Base-by-base conservation (phyloP, 2,797 vertebrate species). In the Eupleurogrammus muticus region DNA sequence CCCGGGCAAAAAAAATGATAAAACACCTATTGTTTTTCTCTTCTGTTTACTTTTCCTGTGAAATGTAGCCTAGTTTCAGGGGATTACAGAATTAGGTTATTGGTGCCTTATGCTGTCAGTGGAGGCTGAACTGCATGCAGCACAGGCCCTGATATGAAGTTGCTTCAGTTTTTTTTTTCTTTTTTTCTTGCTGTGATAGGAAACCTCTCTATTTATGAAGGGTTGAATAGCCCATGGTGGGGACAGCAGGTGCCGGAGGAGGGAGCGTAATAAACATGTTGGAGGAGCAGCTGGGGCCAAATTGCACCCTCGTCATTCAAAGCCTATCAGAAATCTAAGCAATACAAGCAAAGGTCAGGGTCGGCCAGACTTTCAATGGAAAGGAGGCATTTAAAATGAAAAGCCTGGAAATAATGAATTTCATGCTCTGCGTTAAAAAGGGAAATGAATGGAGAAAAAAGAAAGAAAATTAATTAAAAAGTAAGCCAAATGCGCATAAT, bases 221-320 rank as follows among this genome's bases (percentile, higher is more conserved):
- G 79, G 10, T 9, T 87, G 81, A 89, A 90, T 86, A 52, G 79
- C 67, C 75, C 40, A 28, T 61, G 70, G 73, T 59, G 68, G 69
- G 77, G 77, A 92, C 80, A 90, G 88, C 93, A 90, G 91, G 93
- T 86, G 91, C 86, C 85, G 65, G 70, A 81, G 77, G 84, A 73
- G 80, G 66, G 81, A 77, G 75, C 16, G 82, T 75, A 87, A 86
- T 94, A 87, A 92, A 91, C 77, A 87, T 69, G 83, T 83, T 54
- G 82, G 76, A 86, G 78, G 85, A 92, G 90, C 94, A 90, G 93
- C 79, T 89, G 92, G 90, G 90, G 88, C 81, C 76, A 92, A 92
- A 92, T 84, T 91, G 92, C 88, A 79, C 84, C 72, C 87, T 90
- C 52, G 70, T 90, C 87, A 91, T 93, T 92, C 89, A 89, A 80